Base-by-base conservation (phyloP, 2,797 vertebrate species). In the Acanthurus lineatus region DNA sequence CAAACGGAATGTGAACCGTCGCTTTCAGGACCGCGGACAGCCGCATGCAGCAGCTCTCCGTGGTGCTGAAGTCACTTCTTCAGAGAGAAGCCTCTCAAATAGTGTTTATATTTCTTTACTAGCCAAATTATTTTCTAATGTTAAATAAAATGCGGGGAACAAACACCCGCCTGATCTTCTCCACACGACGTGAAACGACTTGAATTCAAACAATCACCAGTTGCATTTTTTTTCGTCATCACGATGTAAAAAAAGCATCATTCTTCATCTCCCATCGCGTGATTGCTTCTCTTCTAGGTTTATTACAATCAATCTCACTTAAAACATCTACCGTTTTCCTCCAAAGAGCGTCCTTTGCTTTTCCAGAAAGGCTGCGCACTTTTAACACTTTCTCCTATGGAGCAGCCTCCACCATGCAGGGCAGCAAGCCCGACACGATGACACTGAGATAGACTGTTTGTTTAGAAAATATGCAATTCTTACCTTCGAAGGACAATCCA, bases 401-500 rank as follows among this genome's bases (percentile, higher is more conserved):
- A 58, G 54, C 59, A 32, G 70, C 82, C 19, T 20, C 57, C 61
- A 35, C 20, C 64, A 40, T 6, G 69, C 79, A 77, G 77, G 73
- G 78, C 78, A 73, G 57, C 74, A 1, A 65, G 19, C n/a, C 65
- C 76, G 67, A 74, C 72, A 42, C 67, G 54, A 61, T 42, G 56
- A 22, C 63, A 61, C 73, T 0, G n/a, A 59, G 0, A 53, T 0
- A 8, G 1, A 52, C 38, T 12, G 48, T 42, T 47, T 5, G 32
- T 19, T 28, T 28, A 28, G 28, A 49, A 48, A 51, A 76, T 1
- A 19, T 3, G 47, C 15, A 0, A 9, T 17, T 22, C 93, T 94
- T 93, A 96, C 95, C 95, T 92, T 95, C 92, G 70, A 95, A 92
- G 59, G 93, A 92, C 88, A 91, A 94, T 92, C 94, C 95, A 5